These are phyloP conservation scores for Polypterus senegalus DNA, from an alignment of 2,113 vertebrate genomes.

Conservation along the genomic window DNA sequence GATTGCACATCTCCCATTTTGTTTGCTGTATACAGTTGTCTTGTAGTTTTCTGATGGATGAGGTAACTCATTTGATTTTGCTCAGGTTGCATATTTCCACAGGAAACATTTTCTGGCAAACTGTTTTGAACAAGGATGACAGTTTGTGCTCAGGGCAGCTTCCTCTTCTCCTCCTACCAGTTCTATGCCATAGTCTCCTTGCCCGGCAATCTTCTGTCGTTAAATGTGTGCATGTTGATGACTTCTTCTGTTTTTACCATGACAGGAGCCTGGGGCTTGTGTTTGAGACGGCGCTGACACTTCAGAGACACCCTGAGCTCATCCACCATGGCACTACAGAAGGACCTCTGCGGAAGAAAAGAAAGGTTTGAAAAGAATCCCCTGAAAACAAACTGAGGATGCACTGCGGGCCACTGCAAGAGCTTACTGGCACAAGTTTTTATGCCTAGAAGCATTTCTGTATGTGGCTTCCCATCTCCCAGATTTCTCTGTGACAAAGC, in stretches of 20 bases:
- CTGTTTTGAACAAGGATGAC: slow-evolving; percentile 69
- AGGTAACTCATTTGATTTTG: slow-evolving; percentile 91
- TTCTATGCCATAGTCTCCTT: slow-evolving; percentile 97
- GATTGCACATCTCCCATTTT: background rate
- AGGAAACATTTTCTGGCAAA: slow-evolving; percentile 93
- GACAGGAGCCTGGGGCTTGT: slow-evolving; percentile 86
- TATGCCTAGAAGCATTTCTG: slow-evolving; percentile 10
- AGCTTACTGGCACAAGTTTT: slow-evolving; percentile 16
- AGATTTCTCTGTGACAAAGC: slow-evolving; percentile 29
- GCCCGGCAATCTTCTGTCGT: slow-evolving; percentile 95
- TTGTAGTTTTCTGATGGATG: slow-evolving; percentile 79
- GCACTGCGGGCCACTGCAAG: slow-evolving; percentile 11
- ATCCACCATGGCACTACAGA: slow-evolving; percentile 95
- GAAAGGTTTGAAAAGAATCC: slow-evolving; percentile 11
- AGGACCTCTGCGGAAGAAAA: slow-evolving; percentile 69
- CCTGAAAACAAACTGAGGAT: slow-evolving; percentile 13
- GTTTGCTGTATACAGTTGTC: slow-evolving; percentile 57
- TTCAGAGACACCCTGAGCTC: slow-evolving; percentile 92
- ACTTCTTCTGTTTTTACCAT: slow-evolving; percentile 97
- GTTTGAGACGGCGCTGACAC: slow-evolving; percentile 93
- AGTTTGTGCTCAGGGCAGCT: slow-evolving; percentile 70
- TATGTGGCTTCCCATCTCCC: slow-evolving; percentile 20
- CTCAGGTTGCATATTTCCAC: slow-evolving; percentile 97
- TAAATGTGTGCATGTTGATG: slow-evolving; percentile 99
- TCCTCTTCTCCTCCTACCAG: slow-evolving; percentile 42